Evolutionary conservation across 2,888 invertebrate species (phyloP), one percentile per base, ranked within the genome.

Genomic region (Adineta ricciae): DNA sequence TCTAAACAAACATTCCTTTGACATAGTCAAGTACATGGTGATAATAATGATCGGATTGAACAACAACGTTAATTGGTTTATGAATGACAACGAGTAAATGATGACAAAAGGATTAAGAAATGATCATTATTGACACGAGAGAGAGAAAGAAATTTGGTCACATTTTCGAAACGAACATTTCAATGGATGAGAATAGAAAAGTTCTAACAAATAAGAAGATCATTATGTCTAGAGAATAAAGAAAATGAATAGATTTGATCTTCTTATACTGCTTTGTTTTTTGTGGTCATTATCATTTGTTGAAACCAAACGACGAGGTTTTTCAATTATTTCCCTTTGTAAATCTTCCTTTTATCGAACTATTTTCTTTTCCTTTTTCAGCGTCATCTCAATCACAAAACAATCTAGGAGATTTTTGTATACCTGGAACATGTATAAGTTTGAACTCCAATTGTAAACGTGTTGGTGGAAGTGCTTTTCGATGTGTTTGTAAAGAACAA

Each of bases 361-460:
- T n/a, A 32, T 64, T 32, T 38, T 32, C 24, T 24, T 24, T 73
- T 21, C 5, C 19, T 41, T 21, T 78, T 78, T 78, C 41, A 41
- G 8, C 9, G 24, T 11, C 41, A 41, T 24, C 8, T n/a, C 36
- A 85, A 85, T 50, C 72, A n/a, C 50, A 64, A 52, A 73, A 73
- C 46, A 85, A 83, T 11, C 49, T 85, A 5, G 85, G 83, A 7
- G 83, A 85, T 21, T 73, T 83, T 72, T 85, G 85, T 38, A 85
- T 85, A n/a, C 85, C 85, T 1, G 85, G 85, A 16, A 83, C 46
- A 46, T 85, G 85, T 82, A 41, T 83, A 7, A 78, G 78, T 46
- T 24, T 83, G 5, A 85, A 85, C 49, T 83, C 85, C 24, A 85
- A 85, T 56, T 85, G 85, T 82, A 85, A 85, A 83, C 83, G 85